Evolutionary conservation across 2,113 vertebrate genomes (phyloP).

Genomic region (Lepus americanus): DNA sequence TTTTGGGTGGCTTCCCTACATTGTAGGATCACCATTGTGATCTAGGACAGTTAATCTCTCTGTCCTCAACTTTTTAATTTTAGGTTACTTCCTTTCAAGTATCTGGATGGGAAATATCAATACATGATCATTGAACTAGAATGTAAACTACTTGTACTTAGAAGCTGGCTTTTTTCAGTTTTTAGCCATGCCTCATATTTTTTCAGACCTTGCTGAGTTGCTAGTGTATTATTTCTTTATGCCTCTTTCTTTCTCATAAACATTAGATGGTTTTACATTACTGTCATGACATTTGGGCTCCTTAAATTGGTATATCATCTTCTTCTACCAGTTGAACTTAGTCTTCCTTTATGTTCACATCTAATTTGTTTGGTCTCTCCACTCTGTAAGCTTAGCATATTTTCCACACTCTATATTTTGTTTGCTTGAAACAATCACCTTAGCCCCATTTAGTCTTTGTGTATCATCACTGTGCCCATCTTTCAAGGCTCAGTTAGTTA

Average conservation of each 20-base stretch:
- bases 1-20: not conserved
- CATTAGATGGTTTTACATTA: not conserved
- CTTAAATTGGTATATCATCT: not conserved
- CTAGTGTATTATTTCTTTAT: not conserved
- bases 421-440: not conserved
- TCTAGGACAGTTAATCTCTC: not conserved
- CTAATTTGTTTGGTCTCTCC: not conserved
- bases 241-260: not conserved
- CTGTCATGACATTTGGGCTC: not conserved
- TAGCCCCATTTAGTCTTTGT: not conserved
- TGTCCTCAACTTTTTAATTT: slow-evolving; percentile 13
- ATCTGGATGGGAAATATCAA: not conserved
- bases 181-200: not conserved
- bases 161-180: not conserved
- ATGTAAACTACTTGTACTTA: not conserved
- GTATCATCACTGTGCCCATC: not conserved
- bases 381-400: not conserved
- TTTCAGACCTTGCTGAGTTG: not conserved
- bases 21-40: not conserved
- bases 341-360: slow-evolving; percentile 5
- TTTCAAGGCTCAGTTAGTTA: not conserved
- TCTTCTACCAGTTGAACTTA: slow-evolving; percentile 12
- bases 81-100: not conserved
- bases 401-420: not conserved
- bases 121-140: not conserved